Evolutionary conservation across 2,113 vertebrate species (phyloP).

Genomic region (Haemorhous mexicanus): DNA sequence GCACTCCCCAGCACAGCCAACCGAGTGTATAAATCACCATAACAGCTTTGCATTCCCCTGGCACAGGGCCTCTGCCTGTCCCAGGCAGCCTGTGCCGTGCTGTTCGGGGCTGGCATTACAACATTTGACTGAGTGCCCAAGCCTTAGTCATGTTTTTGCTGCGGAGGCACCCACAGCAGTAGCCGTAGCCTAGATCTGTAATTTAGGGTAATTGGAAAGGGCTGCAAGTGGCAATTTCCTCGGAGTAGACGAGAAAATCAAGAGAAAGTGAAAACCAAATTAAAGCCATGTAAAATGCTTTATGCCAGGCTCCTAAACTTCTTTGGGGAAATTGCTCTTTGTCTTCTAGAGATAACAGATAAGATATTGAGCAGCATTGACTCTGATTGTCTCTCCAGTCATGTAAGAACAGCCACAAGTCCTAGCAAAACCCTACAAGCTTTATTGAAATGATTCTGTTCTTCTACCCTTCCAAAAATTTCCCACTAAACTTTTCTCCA

Average conservation of each 20-base stretch:
- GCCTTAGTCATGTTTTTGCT: neutral
- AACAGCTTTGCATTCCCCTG: conserved; percentile 27
- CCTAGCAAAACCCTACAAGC: neutral
- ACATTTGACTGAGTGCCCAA: neutral
- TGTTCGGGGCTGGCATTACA: neutral
- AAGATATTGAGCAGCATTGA: neutral
- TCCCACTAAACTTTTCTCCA: neutral
- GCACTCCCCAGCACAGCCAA: neutral
- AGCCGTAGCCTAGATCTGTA: neutral
- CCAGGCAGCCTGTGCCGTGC: neutral
- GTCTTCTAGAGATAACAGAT: neutral
- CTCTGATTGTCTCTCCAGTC: neutral
- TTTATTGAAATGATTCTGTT: neutral
- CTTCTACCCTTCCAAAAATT: neutral
- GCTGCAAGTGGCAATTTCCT: neutral
- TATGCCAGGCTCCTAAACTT: neutral
- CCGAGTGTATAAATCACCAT: neutral
- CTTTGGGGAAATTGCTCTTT: neutral
- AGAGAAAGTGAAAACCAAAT: neutral
- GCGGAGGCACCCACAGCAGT: neutral
- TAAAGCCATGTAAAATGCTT: neutral
- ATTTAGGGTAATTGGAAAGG: neutral
- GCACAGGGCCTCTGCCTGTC: neutral
- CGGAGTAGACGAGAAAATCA: neutral
- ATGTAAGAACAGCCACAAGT: neutral